Evolutionary conservation across 2,888 invertebrate species (phyloP).

Genomic region (Argyresthia albistria): DNA sequence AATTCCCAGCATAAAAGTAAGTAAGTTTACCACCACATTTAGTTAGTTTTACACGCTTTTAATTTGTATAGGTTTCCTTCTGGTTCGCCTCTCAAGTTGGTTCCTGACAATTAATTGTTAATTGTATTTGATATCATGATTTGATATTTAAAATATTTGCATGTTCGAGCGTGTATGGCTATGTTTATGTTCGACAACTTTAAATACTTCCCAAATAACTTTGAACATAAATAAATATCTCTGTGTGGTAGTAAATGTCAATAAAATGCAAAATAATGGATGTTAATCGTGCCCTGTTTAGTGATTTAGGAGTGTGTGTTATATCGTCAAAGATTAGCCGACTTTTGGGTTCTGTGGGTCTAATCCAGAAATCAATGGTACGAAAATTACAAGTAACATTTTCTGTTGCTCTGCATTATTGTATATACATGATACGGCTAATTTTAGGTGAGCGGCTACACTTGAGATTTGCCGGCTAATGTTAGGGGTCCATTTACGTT

Average conservation of each 20-base stretch:
- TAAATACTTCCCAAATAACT: slow-evolving; percentile 69
- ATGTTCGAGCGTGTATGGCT: neutral
- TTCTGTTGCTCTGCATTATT: too few species aligned
- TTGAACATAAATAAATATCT: slow-evolving; percentile 59
- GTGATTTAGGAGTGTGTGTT: slow-evolving; percentile 61
- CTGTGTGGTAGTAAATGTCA: slow-evolving; percentile 68
- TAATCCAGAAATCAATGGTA: too few species aligned
- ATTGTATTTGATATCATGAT: neutral
- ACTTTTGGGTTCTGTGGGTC: neutral
- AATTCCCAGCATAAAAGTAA: too few species aligned
- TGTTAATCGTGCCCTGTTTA: slow-evolving; percentile 56
- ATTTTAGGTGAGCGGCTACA: too few species aligned
- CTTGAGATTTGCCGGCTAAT: too few species aligned
- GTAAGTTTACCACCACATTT: too few species aligned
- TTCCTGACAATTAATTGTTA: neutral
- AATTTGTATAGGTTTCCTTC: neutral
- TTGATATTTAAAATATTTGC: neutral
- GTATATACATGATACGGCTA: too few species aligned
- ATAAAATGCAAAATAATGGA: slow-evolving; percentile 71
- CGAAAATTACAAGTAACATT: too few species aligned
- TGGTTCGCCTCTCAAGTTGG: neutral
- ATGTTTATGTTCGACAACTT: slow-evolving; percentile 46
- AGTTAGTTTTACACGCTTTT: neutral
- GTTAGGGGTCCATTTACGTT: too few species aligned
- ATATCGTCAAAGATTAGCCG: slow-evolving; percentile 9